Evolutionary conservation across 2,888 invertebrate genomes (phyloP).

Genomic region (Dasysyrphus albostriatus): DNA sequence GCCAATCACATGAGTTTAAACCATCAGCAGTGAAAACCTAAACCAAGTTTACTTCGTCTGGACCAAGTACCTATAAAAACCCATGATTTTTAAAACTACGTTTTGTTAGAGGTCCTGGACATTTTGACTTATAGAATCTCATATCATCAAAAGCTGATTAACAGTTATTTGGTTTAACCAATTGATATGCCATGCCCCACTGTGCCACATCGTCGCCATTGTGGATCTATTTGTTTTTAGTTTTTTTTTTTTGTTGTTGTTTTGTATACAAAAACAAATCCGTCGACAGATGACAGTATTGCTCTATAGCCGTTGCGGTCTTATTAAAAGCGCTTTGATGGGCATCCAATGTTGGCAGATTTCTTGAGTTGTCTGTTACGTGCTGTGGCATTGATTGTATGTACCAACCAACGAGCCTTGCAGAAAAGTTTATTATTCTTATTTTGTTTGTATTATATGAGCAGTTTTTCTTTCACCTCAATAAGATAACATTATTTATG

Average conservation of each 20-base stretch:
- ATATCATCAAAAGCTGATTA: no score
- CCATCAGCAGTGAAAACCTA: no score
- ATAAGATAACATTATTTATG: constrained; percentile 4
- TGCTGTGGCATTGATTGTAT: constrained; percentile 40
- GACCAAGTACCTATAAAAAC: no score
- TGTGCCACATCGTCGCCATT: background rate
- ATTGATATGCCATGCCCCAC: background rate
- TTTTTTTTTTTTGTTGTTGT: background rate
- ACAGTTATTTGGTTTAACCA: background rate
- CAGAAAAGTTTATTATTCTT: constrained; percentile 46
- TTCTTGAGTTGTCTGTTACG: constrained; percentile 56
- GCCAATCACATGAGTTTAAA: no score
- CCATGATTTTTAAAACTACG: no score
- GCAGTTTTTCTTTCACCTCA: constrained; percentile 37
- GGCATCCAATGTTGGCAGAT: constrained; percentile 67
- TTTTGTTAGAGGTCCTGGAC: no score
- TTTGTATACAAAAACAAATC: constrained; percentile 63
- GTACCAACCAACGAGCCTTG: background rate
- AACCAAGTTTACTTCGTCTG: no score
- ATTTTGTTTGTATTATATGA: background rate
- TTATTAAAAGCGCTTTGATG: constrained; percentile 72
- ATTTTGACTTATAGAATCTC: no score
- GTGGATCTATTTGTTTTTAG: constrained; percentile 52
- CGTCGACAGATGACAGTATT: constrained; percentile 71
- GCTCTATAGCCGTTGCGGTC: constrained; percentile 52